Base-by-base conservation (phyloP, 2,113 vertebrate species). In the Thunnus thynnus region DNA sequence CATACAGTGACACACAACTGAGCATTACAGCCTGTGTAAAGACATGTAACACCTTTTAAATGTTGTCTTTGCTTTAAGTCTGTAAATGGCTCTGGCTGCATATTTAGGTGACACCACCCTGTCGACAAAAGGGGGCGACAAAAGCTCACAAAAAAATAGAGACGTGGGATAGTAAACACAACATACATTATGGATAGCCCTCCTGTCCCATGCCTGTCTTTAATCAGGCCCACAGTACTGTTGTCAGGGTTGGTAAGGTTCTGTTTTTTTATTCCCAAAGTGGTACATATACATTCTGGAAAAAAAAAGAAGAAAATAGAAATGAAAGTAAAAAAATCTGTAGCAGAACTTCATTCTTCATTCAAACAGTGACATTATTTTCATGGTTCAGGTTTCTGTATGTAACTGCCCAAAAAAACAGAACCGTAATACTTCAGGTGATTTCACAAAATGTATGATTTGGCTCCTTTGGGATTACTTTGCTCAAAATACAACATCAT, bases 121-220 rank as follows among this genome's bases (percentile, higher is more conserved):
- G 50, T 11, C 3, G 13, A 36, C 91, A 82, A 20, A 62, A 91
- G 92, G 78, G 78, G 88, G 88, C 67, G 20, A 75, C 84, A 80
- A 0, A 87, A 22, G 48, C 64, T 66, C 56, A 89, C 61, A 73
- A 22, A 74, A 51, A 71, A 50, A 55, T 5, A 1, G n/a, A 52
- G 11, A 14, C 13, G 13, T 8, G 5, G 17, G 1, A 30, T 1
- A n/a, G 30, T 20, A 12, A 41, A 50, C 6, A 13, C 17, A 27
- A 16, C 13, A 17, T 25, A 60, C 4, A 56, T 18, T 72, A 58
- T 61, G 71, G 48, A 67, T 75, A 80, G 86, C 72, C 88, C 80
- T 86, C 66, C 68, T 84, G 72, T 69, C 74, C 83, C 73, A 36
- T 58, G 79, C 50, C 86, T 60, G 74, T 13, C 27, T 27, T 0